Evolutionary conservation across 53 echinoderm and acorn worm genomes (phyloP), one percentile per base, ranked within the genome.

Genomic region (Pentamera pediparva): DNA sequence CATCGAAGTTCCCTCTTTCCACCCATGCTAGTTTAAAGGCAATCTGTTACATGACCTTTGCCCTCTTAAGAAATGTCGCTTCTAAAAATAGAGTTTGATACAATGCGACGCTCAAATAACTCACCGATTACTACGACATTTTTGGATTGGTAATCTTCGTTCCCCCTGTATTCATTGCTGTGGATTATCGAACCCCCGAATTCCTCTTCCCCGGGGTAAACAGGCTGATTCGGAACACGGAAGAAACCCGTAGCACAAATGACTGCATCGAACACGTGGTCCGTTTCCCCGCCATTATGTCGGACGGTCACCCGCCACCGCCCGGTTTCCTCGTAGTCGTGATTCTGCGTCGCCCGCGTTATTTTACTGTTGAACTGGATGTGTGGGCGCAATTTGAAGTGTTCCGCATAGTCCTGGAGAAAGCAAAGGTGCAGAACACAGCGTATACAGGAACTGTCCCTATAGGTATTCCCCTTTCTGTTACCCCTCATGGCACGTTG

Each of bases 81-180:
- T n/a, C n/a, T n/a, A n/a, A n/a, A n/a, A n/a, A n/a, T n/a, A n/a
- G n/a, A n/a, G n/a, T n/a, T n/a, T 45, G 45, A 10, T 17, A 57
- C 12, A 45, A 45, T 18, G 12, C n/a, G n/a, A n/a, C n/a, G n/a
- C n/a, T n/a, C n/a, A n/a, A 18, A 12, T 31, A 18, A 79, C 80
- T 81, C 53, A 86, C 90, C 90, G n/a, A 89, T 82, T 60, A 89
- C 86, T 3, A 89, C 47, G 36, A 89, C 90, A 13, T 65, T 89
- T 70, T 86, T 86, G 25, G 75, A 78, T 2, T 60, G 86, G 57
- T 62, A 89, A 21, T 55, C 35, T 25, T 77, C 69, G 8, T 76
- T 74, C 25, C 69, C 81, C 62, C 82, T 60, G 79, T 77, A 89
- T 18, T 74, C 65, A 35, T 78, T 86, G 75, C 90, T 89, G 41